Evolutionary conservation across 1,140 invertebrate genomes (phyloP).

Genomic region (Laupala kohalensis): DNA sequence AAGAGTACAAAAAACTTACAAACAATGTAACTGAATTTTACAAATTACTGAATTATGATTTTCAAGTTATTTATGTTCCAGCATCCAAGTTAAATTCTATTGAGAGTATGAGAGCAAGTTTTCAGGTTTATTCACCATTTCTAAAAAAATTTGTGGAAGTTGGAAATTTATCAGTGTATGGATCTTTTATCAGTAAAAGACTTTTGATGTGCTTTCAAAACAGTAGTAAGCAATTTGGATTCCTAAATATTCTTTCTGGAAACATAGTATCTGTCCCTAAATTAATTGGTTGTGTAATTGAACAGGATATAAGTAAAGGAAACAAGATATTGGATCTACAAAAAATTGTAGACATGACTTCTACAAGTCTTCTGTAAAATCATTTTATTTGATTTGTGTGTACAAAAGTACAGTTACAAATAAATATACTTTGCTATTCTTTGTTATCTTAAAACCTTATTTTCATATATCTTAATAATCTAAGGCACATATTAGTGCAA

Average conservation of each 20-base stretch:
- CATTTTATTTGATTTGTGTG: too few species aligned
- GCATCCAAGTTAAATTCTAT: constrained; percentile 37
- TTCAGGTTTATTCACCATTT: constrained; percentile 51
- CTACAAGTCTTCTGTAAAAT: too few species aligned
- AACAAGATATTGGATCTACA: not conserved
- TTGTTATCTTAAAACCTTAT: too few species aligned
- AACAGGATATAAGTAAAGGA: constrained; percentile 22
- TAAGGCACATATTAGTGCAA: constrained; percentile 60
- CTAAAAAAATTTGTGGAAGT: constrained; percentile 45
- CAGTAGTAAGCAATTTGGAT: constrained; percentile 33
- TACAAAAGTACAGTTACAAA: too few species aligned
- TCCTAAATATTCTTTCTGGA: constrained; percentile 44
- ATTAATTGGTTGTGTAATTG: constrained; percentile 46
- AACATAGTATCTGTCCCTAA: constrained; percentile 47
- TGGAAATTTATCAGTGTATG: constrained; percentile 44
- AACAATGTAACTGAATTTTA: constrained; percentile 36
- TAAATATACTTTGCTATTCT: too few species aligned
- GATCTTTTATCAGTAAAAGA: constrained; percentile 52
- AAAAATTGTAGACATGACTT: not conserved
- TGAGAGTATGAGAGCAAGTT: constrained; percentile 43
- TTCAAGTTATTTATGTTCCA: constrained; percentile 37
- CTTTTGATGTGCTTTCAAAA: constrained; percentile 40
- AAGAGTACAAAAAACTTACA: constrained; percentile 35
- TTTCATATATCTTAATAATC: constrained; percentile 53
- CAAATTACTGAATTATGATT: constrained; percentile 42